Evolutionary conservation across 2,888 invertebrate species (phyloP).

Genomic region (Drosophila formosana): DNA sequence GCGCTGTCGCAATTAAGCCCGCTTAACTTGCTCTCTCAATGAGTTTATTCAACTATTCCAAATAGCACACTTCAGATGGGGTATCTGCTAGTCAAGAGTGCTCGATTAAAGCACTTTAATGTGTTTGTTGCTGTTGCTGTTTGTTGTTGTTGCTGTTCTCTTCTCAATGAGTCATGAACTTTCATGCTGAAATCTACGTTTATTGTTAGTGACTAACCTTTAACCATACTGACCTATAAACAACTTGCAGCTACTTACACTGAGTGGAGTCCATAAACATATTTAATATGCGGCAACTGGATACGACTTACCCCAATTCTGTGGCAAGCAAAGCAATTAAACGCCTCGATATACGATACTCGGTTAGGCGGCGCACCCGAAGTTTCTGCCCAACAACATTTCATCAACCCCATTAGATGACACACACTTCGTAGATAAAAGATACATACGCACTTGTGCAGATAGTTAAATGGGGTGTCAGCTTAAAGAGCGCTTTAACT

Average conservation of each 20-base stretch:
- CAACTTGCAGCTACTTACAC: conserved; percentile 23
- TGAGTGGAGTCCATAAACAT: conserved; percentile 23
- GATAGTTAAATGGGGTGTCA: conserved; percentile 39
- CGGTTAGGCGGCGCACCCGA: conserved; percentile 13
- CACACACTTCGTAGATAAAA: conserved; percentile 17
- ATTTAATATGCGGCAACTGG: conserved; percentile 27
- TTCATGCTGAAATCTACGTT: conserved; percentile 11
- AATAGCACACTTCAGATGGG: background rate
- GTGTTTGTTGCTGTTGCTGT: background rate
- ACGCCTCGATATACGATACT: conserved; percentile 27
- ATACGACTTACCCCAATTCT: conserved; percentile 23
- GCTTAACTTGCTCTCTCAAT: conserved; percentile 1
- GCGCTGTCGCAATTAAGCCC: background rate
- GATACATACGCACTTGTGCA: conserved; percentile 6
- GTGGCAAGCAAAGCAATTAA: conserved; percentile 29
- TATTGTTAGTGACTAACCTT: conserved; percentile 22
- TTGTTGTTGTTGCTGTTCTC: background rate
- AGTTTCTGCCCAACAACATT: conserved; percentile 13
- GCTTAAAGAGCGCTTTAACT: conserved; percentile 37
- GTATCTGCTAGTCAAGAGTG: conserved; percentile 9
- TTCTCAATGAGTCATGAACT: conserved; percentile 35
- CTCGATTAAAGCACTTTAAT: background rate
- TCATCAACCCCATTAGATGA: conserved; percentile 12
- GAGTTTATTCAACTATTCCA: conserved; percentile 6
- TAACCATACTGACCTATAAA: conserved; percentile 32